Evolutionary conservation across 2,888 invertebrate genomes (phyloP).

Genomic region (Melangyna quadrimaculata): DNA sequence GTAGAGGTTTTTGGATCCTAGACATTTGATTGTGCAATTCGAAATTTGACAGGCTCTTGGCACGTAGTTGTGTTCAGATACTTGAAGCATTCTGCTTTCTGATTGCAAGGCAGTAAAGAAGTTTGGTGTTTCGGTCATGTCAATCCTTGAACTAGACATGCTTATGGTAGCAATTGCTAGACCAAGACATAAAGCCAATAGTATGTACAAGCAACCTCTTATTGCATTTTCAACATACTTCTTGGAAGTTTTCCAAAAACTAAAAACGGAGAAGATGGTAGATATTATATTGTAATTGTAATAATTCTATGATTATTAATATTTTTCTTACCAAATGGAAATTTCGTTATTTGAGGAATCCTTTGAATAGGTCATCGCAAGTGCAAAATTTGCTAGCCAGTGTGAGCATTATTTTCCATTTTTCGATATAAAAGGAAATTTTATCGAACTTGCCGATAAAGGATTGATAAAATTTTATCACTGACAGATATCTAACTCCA

Average conservation of each 20-base stretch:
- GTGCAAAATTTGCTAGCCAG: not conserved
- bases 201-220: slow-evolving; percentile 1
- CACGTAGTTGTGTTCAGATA: not conserved
- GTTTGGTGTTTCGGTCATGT: not conserved
- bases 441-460: not conserved
- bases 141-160: not conserved
- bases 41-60: slow-evolving; percentile 54
- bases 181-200: not conserved
- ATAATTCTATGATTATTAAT: not conserved
- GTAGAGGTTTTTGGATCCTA: slow-evolving; percentile 50
- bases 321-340: slow-evolving; percentile 2
- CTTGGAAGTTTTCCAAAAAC: not conserved
- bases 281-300: not conserved
- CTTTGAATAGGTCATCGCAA: slow-evolving; percentile 32
- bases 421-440: not conserved
- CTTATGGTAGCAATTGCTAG: slow-evolving; percentile 14
- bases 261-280: not conserved
- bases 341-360: not conserved
- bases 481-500: slow-evolving; percentile 5
- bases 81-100: not conserved
- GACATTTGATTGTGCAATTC: slow-evolving; percentile 67
- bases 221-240: slow-evolving; percentile 3
- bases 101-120: not conserved
- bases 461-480: slow-evolving; percentile 28
- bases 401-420: not conserved